Evolutionary conservation across 2,797 vertebrate species (phyloP).

Genomic region (Limosa lapponica): DNA sequence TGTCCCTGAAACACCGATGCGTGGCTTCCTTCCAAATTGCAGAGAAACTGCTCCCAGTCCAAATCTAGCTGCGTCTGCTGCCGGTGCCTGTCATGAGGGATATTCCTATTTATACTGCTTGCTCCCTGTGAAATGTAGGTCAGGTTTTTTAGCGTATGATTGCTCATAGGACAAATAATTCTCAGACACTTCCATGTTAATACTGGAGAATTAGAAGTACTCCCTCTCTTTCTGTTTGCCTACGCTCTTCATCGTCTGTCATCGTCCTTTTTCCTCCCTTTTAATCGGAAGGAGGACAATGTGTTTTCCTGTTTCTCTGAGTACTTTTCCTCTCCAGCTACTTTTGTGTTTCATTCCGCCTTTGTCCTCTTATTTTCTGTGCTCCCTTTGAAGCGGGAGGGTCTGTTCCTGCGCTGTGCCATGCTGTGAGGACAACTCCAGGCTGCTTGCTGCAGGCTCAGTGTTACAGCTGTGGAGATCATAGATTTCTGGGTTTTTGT

Average conservation of each 20-base stretch:
- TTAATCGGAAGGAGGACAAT: neutral
- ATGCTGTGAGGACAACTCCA: rapidly evolving
- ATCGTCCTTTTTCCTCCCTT: neutral
- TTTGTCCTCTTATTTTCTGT: neutral
- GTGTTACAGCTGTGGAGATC: neutral
- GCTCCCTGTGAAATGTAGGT: neutral
- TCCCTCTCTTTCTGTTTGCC: neutral
- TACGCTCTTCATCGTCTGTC: neutral
- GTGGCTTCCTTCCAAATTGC: neutral
- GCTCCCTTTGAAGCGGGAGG: neutral
- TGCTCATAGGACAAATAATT: neutral
- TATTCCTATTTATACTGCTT: neutral
- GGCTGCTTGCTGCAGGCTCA: neutral
- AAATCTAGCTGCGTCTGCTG: neutral
- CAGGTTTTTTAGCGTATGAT: neutral
- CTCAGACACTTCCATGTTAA: neutral
- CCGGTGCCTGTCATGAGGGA: rapidly evolving
- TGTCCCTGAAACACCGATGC: neutral
- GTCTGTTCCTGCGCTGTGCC: neutral
- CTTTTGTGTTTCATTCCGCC: neutral
- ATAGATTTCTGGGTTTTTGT: neutral
- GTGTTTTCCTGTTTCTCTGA: neutral
- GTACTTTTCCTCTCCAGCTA: neutral
- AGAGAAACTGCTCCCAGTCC: neutral
- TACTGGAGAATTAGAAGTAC: neutral